Base-by-base conservation (phyloP, 1,140 invertebrate genomes). In the Nasonia longicornis region DNA sequence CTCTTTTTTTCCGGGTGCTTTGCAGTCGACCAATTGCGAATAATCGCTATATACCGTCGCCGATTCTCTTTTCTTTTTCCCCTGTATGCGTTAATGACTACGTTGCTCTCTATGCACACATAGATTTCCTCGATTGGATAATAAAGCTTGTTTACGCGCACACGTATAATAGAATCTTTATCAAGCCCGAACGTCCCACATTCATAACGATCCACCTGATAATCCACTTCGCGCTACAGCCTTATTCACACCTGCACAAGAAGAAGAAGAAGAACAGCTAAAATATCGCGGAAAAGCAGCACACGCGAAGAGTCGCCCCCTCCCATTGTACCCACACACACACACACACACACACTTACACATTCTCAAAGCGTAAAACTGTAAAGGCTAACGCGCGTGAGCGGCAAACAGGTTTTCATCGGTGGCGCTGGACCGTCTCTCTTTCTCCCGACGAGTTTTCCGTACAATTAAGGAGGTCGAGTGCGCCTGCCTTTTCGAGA, bases 401-500 rank as follows among this genome's bases (percentile, higher is more conserved):
- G 63, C 29, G 11, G 63, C 52, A 77, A 78, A 78, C 77, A 52
- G 77, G 77, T 78, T 78, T 70, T 26, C 52, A 74, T 58, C 29
- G 26, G n/a, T 26, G 26, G 12, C 12, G 6, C 76, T 77, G 20
- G 20, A 29, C 45, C 29, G 6, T 26, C 69, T n/a, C 45, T 26
- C 20, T 71, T 42, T 64, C 48, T 48, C 78, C 29, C 16, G 77
- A 78, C 16, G 77, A 78, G 64, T 58, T 80, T 80, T 80, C 78
- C 71, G 70, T 80, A 80, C 71, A 80, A 80, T 80, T 80, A 80
- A 80, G 78, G 78, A 80, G 78, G 78, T 79, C 69, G 77, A 72
- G 69, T 67, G 45, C 52, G 29, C 35, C 26, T 74, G 26, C 35
- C 69, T 58, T 58, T 58, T 58, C 52, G 16, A 58, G 16, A 58